Percentiles rank a stretch among this genome's conserved stretches.
Conservation (phyloP, 2,113 vertebrate genomes). For the Panurus biarmicus region DNA sequence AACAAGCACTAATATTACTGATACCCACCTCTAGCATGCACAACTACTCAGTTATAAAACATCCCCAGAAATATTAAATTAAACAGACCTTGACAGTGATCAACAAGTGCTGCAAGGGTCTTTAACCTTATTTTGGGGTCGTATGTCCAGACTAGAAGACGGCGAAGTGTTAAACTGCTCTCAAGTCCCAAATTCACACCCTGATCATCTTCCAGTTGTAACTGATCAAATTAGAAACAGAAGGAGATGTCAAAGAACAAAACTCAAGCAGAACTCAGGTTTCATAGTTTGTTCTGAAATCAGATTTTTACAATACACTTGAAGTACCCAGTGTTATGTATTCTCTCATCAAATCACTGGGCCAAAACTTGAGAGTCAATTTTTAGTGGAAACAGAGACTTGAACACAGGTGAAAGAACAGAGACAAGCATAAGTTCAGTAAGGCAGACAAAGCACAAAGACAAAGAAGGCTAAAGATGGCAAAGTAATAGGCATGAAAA, state of each 20-base stretch:
- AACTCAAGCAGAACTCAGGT: not conserved
- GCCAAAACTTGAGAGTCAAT: not conserved
- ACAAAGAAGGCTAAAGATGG: not conserved
- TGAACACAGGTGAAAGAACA: not conserved
- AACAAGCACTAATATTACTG: not conserved
- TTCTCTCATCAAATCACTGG: not conserved
- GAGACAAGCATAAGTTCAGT: not conserved
- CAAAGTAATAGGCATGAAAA: not conserved
- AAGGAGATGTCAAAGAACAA: not conserved
- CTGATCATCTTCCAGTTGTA: constrained; percentile 96
- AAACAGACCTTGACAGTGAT: constrained; percentile 91
- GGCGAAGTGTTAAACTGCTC: constrained; percentile 84
- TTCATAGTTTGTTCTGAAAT: not conserved
- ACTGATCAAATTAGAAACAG: constrained; percentile 62
- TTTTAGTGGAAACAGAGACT: not conserved
- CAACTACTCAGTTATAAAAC: not conserved
- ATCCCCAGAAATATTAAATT: not conserved
- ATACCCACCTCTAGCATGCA: not conserved
- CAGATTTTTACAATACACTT: not conserved
- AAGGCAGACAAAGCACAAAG: not conserved
- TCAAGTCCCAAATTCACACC: constrained; percentile 84
- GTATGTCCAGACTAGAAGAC: constrained; percentile 95
- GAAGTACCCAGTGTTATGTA: not conserved
- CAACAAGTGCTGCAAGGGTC: constrained; percentile 93
- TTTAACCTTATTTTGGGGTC: constrained; percentile 94